phyloP scores from a whole-genome alignment of 2,113 vertebrate genomes.

The Mystacornis crossleyi region DNA sequence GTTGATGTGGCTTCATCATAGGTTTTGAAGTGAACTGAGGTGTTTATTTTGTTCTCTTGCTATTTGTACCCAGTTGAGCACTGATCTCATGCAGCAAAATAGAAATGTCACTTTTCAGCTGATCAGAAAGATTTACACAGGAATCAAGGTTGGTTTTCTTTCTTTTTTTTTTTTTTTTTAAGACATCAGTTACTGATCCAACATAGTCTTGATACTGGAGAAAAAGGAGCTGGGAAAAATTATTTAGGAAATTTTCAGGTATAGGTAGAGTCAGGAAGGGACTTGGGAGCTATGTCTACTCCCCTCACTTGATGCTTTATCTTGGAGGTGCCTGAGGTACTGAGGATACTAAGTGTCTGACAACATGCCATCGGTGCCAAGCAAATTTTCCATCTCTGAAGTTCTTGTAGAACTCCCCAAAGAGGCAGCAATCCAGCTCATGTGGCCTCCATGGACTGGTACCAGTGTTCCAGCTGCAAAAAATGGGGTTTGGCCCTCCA shows the following conservation, averaged over 20 bases:
- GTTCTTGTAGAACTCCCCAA: background rate
- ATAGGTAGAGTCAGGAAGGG: background rate
- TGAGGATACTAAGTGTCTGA: background rate
- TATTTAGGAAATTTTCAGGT: background rate
- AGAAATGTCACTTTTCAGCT: background rate
- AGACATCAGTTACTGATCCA: background rate
- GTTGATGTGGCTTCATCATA: background rate
- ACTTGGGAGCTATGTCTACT: background rate
- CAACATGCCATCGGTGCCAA: background rate
- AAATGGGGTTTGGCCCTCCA: background rate
- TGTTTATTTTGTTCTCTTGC: background rate
- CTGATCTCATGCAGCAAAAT: background rate
- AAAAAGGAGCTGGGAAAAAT: background rate
- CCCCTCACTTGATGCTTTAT: background rate
- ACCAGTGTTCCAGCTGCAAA: background rate
- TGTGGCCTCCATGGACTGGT: background rate
- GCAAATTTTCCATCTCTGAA: background rate
- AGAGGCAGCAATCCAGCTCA: background rate
- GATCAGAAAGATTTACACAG: background rate
- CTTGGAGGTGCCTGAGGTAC: background rate
- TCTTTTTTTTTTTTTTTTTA: background rate
- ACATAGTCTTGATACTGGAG: background rate
- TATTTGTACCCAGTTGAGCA: background rate
- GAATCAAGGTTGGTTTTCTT: background rate
- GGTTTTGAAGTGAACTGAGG: background rate